phyloP scores from a whole-genome alignment of 2,113 vertebrate genomes.

The Saccopteryx bilineata region DNA sequence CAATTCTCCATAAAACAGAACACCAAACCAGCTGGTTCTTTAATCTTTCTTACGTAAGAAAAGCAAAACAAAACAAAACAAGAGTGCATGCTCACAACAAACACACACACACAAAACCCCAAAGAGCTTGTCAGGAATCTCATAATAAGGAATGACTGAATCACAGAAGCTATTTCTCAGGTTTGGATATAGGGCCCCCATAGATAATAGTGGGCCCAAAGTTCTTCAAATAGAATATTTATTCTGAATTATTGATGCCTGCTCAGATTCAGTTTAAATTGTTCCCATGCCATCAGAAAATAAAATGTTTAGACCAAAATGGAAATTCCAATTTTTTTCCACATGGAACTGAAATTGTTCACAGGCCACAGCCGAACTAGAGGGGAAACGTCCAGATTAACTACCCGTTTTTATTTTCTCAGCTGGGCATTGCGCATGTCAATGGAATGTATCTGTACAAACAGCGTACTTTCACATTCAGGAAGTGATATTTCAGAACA shows the following conservation, averaged over 20 bases:
- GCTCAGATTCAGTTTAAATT: conserved; percentile 70
- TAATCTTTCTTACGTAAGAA: not conserved
- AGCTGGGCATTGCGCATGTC: conserved; percentile 70
- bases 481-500: conserved; percentile 83
- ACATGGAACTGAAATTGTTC: conserved; percentile 46
- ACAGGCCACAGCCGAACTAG: conserved; percentile 42
- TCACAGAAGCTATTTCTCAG: conserved; percentile 64
- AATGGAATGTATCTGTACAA: conserved; percentile 72
- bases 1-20: not conserved
- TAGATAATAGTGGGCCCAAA: conserved; percentile 69
- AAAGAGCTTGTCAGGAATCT: not conserved
- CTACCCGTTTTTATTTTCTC: conserved; percentile 77
- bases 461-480: conserved; percentile 59
- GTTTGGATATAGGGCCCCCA: conserved; percentile 49
- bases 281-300: conserved; percentile 67
- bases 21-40: not conserved
- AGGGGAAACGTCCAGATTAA: not conserved
- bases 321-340: not conserved
- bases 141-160: not conserved
- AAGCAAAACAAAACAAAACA: not conserved
- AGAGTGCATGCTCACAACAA: not conserved
- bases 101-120: not conserved
- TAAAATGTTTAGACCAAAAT: conserved; percentile 62
- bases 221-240: conserved; percentile 73
- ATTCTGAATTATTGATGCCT: conserved; percentile 69